phyloP scores from a whole-genome alignment of 30 jellyfish, hydroid and myxozoan species.

The Clytia hemisphaerica region DNA sequence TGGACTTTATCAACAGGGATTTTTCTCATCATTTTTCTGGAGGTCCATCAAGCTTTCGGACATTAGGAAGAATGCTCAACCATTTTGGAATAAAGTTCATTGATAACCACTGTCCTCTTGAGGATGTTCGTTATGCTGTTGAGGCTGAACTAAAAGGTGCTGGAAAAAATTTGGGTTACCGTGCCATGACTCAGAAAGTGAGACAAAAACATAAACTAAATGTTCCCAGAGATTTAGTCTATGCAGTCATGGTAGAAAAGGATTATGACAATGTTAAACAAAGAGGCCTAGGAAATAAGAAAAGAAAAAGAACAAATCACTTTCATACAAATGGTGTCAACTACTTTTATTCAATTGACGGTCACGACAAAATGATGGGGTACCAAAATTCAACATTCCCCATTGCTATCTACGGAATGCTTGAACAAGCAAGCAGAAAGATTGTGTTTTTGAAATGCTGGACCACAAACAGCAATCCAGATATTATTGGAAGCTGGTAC shows the following conservation, averaged over 20 bases:
- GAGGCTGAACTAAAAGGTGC: neutral
- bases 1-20: too few species aligned
- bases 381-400: constrained; percentile 29
- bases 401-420: constrained; percentile 42
- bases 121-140: neutral
- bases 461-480: constrained; percentile 35
- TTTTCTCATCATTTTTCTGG: too few species aligned
- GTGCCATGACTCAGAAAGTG: neutral
- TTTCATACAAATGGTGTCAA: constrained; percentile 35
- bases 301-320: constrained; percentile 17
- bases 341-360: constrained; percentile 37
- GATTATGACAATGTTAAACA: constrained; percentile 18
- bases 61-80: too few species aligned
- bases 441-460: constrained; percentile 32
- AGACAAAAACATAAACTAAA: neutral
- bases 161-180: neutral
- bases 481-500: constrained; percentile 28
- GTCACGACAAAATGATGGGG: too few species aligned
- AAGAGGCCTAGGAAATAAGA: constrained; percentile 19
- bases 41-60: too few species aligned
- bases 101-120: too few species aligned
- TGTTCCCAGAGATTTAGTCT: constrained; percentile 14
- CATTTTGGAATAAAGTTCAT: too few species aligned
- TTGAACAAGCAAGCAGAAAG: constrained; percentile 52
- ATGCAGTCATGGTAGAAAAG: constrained; percentile 7